Percentiles rank a stretch among this genome's conserved stretches.
Conservation (phyloP, 1,140 invertebrate genomes). For the Drosophila ananassae region DNA sequence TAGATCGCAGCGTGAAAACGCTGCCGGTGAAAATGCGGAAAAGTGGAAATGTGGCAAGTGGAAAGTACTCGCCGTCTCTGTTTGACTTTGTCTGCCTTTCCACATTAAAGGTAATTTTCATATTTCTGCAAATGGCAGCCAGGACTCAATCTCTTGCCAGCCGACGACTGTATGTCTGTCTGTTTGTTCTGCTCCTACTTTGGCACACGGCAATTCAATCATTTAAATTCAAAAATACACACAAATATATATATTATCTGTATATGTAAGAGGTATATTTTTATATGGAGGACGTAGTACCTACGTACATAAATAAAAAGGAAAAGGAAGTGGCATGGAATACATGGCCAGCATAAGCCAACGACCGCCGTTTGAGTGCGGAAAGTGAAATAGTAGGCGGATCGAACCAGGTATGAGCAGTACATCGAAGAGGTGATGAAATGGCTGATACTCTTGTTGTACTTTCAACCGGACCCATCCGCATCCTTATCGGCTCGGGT, state of each 20-base stretch:
- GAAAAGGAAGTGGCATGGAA: slow-evolving; percentile 5
- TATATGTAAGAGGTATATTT: slow-evolving; percentile 26
- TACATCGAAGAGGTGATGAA: slow-evolving; percentile 40
- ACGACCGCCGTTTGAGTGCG: slow-evolving; percentile 37
- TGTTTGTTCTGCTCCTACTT: slow-evolving; percentile 18
- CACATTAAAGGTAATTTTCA: slow-evolving; percentile 79
- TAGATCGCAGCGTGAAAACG: slow-evolving; percentile 35
- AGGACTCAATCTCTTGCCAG: slow-evolving; percentile 13
- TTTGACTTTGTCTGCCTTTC: slow-evolving; percentile 53
- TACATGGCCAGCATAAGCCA: slow-evolving; percentile 47
- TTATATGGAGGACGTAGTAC: no score
- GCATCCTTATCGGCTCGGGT: background rate
- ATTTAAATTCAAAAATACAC: slow-evolving; percentile 77
- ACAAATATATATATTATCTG: slow-evolving; percentile 57
- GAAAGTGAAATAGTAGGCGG: slow-evolving; percentile 28
- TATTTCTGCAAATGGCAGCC: slow-evolving; percentile 71
- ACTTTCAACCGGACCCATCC: slow-evolving; percentile 11
- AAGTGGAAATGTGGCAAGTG: background rate
- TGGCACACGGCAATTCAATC: slow-evolving; percentile 68
- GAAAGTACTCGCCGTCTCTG: slow-evolving; percentile 6
- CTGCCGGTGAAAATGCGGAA: slow-evolving; percentile 19
- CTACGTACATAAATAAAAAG: slow-evolving; percentile 7
- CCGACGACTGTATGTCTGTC: slow-evolving; percentile 4
- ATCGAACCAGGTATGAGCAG: slow-evolving; percentile 29
- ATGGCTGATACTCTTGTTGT: slow-evolving; percentile 45